Evolutionary conservation across 37 sponge, comb jelly and placozoan genomes (phyloP).

Genomic region (Chondrilla cf. caribensis): DNA sequence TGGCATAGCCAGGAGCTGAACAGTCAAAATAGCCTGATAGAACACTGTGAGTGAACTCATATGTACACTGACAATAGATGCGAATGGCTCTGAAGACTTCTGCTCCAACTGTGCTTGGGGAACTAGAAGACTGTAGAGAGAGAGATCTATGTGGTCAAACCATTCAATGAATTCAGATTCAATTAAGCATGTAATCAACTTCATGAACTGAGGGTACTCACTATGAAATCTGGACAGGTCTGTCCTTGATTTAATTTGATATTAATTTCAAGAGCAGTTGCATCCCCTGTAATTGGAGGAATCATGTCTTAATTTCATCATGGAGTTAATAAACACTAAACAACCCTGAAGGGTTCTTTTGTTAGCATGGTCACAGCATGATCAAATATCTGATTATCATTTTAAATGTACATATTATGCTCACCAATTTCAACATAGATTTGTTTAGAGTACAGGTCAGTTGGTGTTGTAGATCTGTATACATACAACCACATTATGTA

Average conservation of each 20-base stretch:
- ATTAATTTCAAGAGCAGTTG: not conserved
- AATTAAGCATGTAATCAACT: too few relatives aligned
- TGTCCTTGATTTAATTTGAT: not conserved
- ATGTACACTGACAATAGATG: conserved; percentile 3
- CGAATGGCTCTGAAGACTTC: not conserved
- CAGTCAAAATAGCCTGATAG: not conserved
- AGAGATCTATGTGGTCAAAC: too few relatives aligned
- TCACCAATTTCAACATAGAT: conserved; percentile 16
- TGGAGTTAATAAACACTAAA: too few relatives aligned
- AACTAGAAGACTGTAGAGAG: not conserved
- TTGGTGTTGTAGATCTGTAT: not conserved
- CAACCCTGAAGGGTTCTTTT: too few relatives aligned
- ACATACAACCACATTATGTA: not conserved
- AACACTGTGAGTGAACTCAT: not conserved
- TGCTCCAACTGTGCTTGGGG: not conserved
- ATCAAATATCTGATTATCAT: too few relatives aligned
- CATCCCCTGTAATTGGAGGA: not conserved
- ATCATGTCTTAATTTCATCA: too few relatives aligned
- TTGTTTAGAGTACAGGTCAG: not conserved
- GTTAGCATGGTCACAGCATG: too few relatives aligned
- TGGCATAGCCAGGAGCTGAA: not conserved
- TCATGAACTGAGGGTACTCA: not conserved
- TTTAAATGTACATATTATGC: too few relatives aligned
- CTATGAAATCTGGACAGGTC: not conserved
- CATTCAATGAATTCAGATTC: too few relatives aligned